Base-by-base conservation (phyloP, 2,113 vertebrate genomes). In the Oryzias celebensis region DNA sequence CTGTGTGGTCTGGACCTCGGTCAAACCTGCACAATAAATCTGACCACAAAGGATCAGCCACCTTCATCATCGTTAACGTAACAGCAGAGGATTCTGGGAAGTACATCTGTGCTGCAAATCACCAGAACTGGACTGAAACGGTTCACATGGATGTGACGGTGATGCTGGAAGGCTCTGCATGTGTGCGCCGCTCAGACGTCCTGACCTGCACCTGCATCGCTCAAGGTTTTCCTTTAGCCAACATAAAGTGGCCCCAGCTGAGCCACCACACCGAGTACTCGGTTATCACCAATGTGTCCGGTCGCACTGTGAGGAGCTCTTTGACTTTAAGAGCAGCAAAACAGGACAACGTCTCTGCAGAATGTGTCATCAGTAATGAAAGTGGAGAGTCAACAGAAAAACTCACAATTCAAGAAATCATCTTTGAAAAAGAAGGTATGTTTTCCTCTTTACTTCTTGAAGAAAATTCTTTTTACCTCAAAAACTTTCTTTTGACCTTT, bases 131-230 rank as follows among this genome's bases (percentile, higher is more conserved):
- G 5, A 65, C 41, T 5, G 20, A 51, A 55, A 64, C 55, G 3
- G 2, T 2, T 6, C 28, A 46, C 15, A 44, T 53, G 15, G 45
- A 66, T 4, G 49, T 87, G 5, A 68, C 51, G 1, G 67, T 86
- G 15, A 48, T 55, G 15, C 50, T 16, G 1, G 15, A 55, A 13
- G 51, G 13, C 8, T 73, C 85, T 3, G 71, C 50, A 14, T 89
- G 87, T 72, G 24, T 14, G 23, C 7, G 52, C 24, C 47, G 41
- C 17, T 68, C 65, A 0, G 46, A 23, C 15, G 42, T 68, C 18
- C 46, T 85, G 78, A 89, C 68, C 14, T 87, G 87, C 58, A 23
- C 70, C 54, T 89, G 85, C 14, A 15, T 83, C 42, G 78, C 62
- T 46, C 42, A 63, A 26, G 87, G 84, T 3, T 16, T 70, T 57